Base-by-base conservation (phyloP, 64 coral and sea anemone species). In the Actinia equina region DNA sequence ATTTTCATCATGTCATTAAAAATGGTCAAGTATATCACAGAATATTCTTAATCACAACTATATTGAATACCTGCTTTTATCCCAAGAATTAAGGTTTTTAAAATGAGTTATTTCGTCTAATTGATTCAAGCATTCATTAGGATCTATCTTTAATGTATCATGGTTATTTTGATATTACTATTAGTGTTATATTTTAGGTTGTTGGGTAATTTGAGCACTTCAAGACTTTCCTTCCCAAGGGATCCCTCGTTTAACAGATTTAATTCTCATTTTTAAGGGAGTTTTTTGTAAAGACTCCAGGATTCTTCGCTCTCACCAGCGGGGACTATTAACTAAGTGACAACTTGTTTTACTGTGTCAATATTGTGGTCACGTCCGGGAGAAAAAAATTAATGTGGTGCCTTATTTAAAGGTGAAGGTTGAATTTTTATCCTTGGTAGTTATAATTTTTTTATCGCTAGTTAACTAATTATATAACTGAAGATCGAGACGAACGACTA, bases 361-460 rank as follows among this genome's bases (percentile, higher is more conserved):
- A 92, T 87, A 92, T 92, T 92, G 45, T 87, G 84, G 78, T 87
- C 90, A 92, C 90, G 85, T 92, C 52, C 52, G 2, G 25, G 25
- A 26, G 14, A 3, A 74, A 74, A 74, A 74, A 74, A 81, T 25
- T 81, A 6, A 49, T 41, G 9, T 25, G 69, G 25, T 74, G n/a
- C 69, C 26, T 74, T 57, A 37, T 37, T 37, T 54, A 6, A 41
- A 14, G 69, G 69, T 74, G 69, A 74, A 30, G 26, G 69, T 30
- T 30, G 69, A 41, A 3, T 8, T 74, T 74, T 74, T 74, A 14
- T 26, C 62, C n/a, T 23, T 7, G 41, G 27, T 13, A 74, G 14
- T 74, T 74, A 12, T 30, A 11, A 74, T 13, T 27, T 71, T 86
- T 87, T 44, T 78, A 74, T 60, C 51, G 59, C 49, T 63, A 44